Evolutionary conservation across 2,888 invertebrate species (phyloP).

Genomic region (Hanleya hanleyi): DNA sequence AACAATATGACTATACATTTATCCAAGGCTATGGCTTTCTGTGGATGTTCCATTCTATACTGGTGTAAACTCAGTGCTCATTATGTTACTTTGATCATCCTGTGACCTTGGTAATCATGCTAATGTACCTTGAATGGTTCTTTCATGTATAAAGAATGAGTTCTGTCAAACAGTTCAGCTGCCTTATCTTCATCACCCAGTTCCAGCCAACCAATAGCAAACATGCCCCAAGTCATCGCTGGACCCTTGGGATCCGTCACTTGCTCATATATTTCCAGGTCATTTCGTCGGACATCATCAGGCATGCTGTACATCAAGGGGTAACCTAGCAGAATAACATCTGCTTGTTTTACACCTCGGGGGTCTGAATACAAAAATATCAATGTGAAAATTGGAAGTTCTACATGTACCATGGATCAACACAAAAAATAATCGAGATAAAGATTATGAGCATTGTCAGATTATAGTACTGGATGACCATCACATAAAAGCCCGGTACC

Average conservation of each 20-base stretch:
- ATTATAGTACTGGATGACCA: too few species aligned
- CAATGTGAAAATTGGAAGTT: neutral
- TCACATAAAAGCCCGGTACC: too few species aligned
- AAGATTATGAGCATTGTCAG: too few species aligned
- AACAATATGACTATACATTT: too few species aligned
- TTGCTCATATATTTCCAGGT: conserved; percentile 71
- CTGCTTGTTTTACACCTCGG: conserved; percentile 74
- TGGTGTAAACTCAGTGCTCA: too few species aligned
- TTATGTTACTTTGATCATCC: too few species aligned
- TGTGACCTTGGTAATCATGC: too few species aligned
- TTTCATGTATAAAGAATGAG: conserved; percentile 61
- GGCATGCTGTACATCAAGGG: conserved; percentile 69
- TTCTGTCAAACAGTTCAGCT: conserved; percentile 61
- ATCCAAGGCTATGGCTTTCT: too few species aligned
- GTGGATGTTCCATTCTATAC: too few species aligned
- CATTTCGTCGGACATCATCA: conserved; percentile 61
- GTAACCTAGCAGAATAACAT: conserved; percentile 73
- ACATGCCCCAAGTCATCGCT: conserved; percentile 74
- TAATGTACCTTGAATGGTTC: conserved; percentile 72
- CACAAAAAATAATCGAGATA: too few species aligned
- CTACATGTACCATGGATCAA: too few species aligned
- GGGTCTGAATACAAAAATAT: conserved; percentile 26
- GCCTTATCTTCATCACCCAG: conserved; percentile 62
- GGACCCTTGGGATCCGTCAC: conserved; percentile 62
- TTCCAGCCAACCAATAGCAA: conserved; percentile 71